Conservation (phyloP, 2,113 vertebrate genomes). For the Synodontis membranacea region DNA sequence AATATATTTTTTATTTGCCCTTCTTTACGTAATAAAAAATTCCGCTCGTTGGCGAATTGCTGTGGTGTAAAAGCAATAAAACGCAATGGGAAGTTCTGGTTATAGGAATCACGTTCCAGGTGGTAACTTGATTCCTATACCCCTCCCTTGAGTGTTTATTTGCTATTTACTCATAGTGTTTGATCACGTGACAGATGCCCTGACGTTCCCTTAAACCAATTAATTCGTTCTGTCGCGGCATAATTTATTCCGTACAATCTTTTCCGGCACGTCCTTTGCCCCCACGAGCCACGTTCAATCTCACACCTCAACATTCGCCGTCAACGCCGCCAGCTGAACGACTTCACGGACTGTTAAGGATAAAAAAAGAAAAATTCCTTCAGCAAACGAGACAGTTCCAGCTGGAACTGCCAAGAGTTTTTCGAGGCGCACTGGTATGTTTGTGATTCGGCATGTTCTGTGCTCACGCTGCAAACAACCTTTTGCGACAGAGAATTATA, state of each 20-base stretch:
- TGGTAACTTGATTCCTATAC: neutral
- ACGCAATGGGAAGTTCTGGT: no score
- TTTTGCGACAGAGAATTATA: neutral
- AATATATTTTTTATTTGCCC: neutral
- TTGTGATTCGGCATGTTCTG: neutral
- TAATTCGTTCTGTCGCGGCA: neutral
- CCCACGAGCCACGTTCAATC: neutral
- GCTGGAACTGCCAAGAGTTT: neutral
- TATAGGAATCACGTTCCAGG: neutral
- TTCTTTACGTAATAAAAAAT: neutral
- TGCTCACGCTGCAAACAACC: neutral
- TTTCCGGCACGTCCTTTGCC: neutral
- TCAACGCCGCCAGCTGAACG: neutral
- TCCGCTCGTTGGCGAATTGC: neutral
- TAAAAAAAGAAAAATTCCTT: constrained; percentile 10
- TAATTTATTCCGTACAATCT: neutral
- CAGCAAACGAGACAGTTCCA: neutral
- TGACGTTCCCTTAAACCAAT: neutral
- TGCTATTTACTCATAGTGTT: neutral
- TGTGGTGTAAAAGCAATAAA: neutral
- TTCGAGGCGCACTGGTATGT: neutral
- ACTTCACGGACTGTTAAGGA: neutral
- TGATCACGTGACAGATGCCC: neutral
- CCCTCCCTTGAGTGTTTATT: neutral
- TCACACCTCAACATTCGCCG: constrained; percentile 9